Evolutionary conservation across 1,140 invertebrate species (phyloP), one percentile per base, ranked within the genome.

Genomic region (Halotydeus destructor): DNA sequence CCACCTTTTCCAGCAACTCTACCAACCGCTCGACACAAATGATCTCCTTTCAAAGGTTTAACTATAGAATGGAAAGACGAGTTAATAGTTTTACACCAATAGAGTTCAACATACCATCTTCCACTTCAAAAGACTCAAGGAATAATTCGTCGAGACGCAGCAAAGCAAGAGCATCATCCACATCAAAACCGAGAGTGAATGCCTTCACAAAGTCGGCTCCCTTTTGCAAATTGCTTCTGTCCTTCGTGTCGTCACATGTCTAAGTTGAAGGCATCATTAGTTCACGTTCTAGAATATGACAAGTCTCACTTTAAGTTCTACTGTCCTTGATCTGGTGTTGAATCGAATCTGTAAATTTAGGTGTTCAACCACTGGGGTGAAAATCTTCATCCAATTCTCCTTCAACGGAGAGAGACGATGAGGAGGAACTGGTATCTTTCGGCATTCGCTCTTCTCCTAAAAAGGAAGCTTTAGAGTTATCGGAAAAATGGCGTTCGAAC

Each of bases 191-290:
- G 53, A 78, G 76, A 18, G 89, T 67, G 59, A 97, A 98, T 8
- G 93, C 91, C 65, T 78, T 78, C 0, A 99, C 79, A 71, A 99
- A 99, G 65, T 99, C 93, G 14, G 86, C 84, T 36, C 78, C 93
- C 65, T 94, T 97, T 59, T 99, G 93, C 41, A 99, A 63, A 59
- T 88, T 79, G 18, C 74, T 58, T 49, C 85, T 76, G 53, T 96
- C 85, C 47, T 74, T 69, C 3, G 84, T 89, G 54, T 84, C 75
- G 31, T 71, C 66, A 43, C 68, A 66, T 9, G 64, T 61, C 63
- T 68, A 51, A 25, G 58, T 54, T 14, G 43, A 16, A 49, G 49
- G 1, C 9, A n/a, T 11, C 9, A 2, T 38, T n/a, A 44, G 24
- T 9, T n/a, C 9, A 36, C 11, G 41, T 34, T 32, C 21, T 43